Base-by-base conservation (phyloP, 2,797 vertebrate species). In the Premnoplex brunnescens region DNA sequence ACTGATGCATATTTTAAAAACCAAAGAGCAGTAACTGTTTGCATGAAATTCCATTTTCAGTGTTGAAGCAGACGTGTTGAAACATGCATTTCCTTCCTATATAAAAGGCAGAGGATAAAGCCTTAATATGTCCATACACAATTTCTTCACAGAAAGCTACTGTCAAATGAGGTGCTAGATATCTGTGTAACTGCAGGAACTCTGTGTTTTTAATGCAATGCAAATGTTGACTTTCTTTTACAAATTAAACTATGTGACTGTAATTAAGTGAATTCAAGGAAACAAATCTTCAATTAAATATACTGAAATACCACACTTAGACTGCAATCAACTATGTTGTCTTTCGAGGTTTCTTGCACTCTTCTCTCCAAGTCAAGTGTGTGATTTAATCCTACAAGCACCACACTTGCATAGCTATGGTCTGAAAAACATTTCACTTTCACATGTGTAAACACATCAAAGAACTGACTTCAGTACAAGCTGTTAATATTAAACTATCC, bases 261-360 rank as follows among this genome's bases (percentile, higher is more conserved):
- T 77, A 96, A 96, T 96, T 96, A 95, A 92, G 51, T 66, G 89
- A 95, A 95, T 93, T 96, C 87, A 95, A 83, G 48, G 58, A 91
- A 92, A 95, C 39, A 95, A 91, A 93, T 94, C 87, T 88, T 95
- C 89, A 95, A 69, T 91, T 89, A 94, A 95, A 92, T 41, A 78
- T 34, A 94, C 26, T 92, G 76, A 92, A 95, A 96, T 89, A 92
- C 69, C 73, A 89, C 79, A 88, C 82, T 95, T 84, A 76, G 71
- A 93, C 89, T 89, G 88, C 73, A 96, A 94, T 96, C 95, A 94
- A 79, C 79, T 75, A 52, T 73, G 95, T 88, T 95, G 91, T 93
- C 79, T 95, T 95, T 88, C 2, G 2, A 93, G 76, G 66, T 73
- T 94, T 90, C 85, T 91, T 60, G 49, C 59, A 78, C 88, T 91